A percentile compares a stretch with the other conserved stretches of the same genome.
Conservation (phyloP, 1,140 invertebrate species). For the Zaprionus taronus region DNA sequence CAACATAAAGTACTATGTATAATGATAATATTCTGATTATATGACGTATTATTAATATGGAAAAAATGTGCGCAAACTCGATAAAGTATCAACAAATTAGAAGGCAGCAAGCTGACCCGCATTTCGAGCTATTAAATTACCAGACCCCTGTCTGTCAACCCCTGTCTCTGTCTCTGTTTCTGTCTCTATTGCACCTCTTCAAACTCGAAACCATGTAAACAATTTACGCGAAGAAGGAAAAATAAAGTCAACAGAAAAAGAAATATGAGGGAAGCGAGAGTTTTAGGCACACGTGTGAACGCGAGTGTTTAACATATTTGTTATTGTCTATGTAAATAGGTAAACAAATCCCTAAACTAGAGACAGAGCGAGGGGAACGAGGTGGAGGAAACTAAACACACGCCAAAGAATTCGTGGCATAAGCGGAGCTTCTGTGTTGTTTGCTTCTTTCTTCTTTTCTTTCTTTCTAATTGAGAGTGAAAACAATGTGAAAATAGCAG, state of each 20-base stretch:
- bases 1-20: neutral
- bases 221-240: conserved; percentile 51
- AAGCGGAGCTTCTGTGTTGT: neutral
- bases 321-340: conserved; percentile 75
- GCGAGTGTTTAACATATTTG: conserved; percentile 64
- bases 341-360: conserved; percentile 56
- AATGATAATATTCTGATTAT: neutral
- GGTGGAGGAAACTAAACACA: conserved; percentile 37
- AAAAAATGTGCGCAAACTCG: neutral
- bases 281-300: conserved; percentile 64
- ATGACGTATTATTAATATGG: neutral
- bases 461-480: conserved; percentile 59
- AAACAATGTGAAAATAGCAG: conserved; percentile 30
- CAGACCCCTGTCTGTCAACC: conserved; percentile 3
- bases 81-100: conserved; percentile 41
- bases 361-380: conserved; percentile 12
- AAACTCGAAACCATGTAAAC: conserved; percentile 51
- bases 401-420: conserved; percentile 35
- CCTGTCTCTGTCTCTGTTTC: neutral
- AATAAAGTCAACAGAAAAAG: conserved; percentile 64
- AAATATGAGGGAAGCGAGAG: conserved; percentile 17
- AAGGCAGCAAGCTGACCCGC: conserved; percentile 67
- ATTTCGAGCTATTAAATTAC: conserved; percentile 73
- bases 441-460: conserved; percentile 8
- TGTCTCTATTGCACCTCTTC: neutral